These are phyloP conservation scores for Zele albiditarsus DNA, from an alignment of 2,888 invertebrate species.

Conservation along the genomic window DNA sequence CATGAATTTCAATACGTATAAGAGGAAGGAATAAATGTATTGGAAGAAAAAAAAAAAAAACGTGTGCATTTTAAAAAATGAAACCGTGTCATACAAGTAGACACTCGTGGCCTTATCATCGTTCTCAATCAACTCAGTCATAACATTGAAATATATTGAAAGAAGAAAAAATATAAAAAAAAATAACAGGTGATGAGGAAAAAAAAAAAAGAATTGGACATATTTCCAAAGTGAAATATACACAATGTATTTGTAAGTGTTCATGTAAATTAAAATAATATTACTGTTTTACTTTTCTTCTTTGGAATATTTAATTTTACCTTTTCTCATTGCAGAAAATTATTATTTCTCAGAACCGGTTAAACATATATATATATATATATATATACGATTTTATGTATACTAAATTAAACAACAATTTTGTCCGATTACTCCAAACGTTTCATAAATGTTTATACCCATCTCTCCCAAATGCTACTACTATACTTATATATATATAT, in stretches of 20 bases:
- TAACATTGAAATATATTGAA: conserved; percentile 3
- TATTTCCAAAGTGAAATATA: no score
- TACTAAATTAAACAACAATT: background rate
- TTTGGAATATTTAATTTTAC: background rate
- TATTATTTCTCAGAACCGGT: background rate
- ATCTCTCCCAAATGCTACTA: no score
- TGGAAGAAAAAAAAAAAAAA: conserved; percentile 3
- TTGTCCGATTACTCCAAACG: background rate
- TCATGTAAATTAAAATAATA: background rate
- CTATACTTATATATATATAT: no score
- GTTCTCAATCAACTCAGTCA: conserved; percentile 22
- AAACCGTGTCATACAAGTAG: background rate
- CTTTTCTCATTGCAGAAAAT: background rate
- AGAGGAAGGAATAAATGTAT: background rate
- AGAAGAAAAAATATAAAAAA: no score
- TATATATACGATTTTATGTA: background rate
- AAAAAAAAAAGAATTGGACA: background rate
- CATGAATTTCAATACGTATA: no score
- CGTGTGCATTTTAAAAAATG: background rate
- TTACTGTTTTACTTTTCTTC: background rate
- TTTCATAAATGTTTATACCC: background rate
- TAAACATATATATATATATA: background rate
- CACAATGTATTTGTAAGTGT: background rate
- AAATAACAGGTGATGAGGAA: background rate
- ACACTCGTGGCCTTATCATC: conserved; percentile 2